Base-by-base conservation (phyloP, 2,113 vertebrate genomes). In the Willisornis vidua region DNA sequence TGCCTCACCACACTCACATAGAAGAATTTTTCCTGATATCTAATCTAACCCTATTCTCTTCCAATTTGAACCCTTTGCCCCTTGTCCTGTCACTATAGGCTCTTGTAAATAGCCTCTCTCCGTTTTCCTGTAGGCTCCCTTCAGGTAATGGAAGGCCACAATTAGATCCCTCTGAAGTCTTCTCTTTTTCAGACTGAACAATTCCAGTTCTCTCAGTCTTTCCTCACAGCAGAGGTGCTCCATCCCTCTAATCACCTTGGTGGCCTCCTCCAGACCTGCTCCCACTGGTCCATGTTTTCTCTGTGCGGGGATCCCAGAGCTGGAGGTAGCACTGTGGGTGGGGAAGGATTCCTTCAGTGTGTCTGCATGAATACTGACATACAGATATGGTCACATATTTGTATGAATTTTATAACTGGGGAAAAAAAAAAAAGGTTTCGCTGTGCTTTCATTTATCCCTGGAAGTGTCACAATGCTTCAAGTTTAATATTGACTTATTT, bases 61-160 rank as follows among this genome's bases (percentile, higher is more conserved):
- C 41, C 17, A 23, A 14, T 65, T 7, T 45, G 63, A 66, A 33
- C 29, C 6, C 29, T 7, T 33, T 33, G 20, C 14, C 20, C 29
- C 29, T 45, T 24, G 24, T 49, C 19, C 5, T 61, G 13, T 54
- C 19, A 12, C 4, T 41, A 6, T 13, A 54, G 6, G 0, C 6
- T 3, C 13, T 15, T 54, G 8, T 6, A 39, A 73, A 74, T 7
- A 5, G 10, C 12, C 1, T 17, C 22, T 52, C 22, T 54, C 15
- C 5, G 6, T 14, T 12, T 68, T 59, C 4, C 0, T 22, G 4
- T n/a, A 0, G 2, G 2, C 0, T 68, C 4, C 8, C 19, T 41
- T 68, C 0, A 7, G 10, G 8, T 1, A 4, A 6, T 22, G 19
- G 0, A 68, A 61, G 19, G 3, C 0, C 2, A 8, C 12, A 61